These are phyloP conservation scores for Phyllostomus discolor DNA, from an alignment of 2,113 vertebrate genomes.

Conservation along the genomic window DNA sequence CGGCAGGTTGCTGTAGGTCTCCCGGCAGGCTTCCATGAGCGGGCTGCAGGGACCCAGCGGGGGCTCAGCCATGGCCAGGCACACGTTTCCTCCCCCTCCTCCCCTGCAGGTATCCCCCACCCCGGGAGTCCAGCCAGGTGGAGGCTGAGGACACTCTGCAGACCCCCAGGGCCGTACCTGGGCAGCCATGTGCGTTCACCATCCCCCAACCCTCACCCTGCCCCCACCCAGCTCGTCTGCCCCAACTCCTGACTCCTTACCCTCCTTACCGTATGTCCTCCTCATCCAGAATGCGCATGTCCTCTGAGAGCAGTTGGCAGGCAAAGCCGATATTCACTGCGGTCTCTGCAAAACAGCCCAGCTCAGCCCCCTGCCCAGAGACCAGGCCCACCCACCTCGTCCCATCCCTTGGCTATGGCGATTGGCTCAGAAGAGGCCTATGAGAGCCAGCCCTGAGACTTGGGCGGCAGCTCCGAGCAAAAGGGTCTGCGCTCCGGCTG, in stretches of 20 bases:
- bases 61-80: neutral
- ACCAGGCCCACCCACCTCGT: neutral
- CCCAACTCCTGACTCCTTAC: conserved; percentile 68
- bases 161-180: neutral
- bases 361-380: neutral
- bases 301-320: conserved; percentile 87
- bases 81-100: neutral
- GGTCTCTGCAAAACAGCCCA: conserved; percentile 83
- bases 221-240: too few species aligned
- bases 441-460: neutral
- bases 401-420: accelerated
- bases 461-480: neutral
- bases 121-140: neutral
- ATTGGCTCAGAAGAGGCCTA: neutral
- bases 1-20: conserved; percentile 59
- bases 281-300: conserved; percentile 88
- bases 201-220: neutral
- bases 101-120: too few species aligned
- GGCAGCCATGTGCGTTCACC: accelerated
- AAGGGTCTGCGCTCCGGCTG: neutral
- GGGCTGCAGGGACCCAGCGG: conserved; percentile 71
- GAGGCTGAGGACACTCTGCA: neutral
- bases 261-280: conserved; percentile 84
- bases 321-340: conserved; percentile 92
- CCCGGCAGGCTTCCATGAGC: conserved; percentile 80